phyloP scores from a whole-genome alignment of 2,797 vertebrate genomes.

The Pampus argenteus region DNA sequence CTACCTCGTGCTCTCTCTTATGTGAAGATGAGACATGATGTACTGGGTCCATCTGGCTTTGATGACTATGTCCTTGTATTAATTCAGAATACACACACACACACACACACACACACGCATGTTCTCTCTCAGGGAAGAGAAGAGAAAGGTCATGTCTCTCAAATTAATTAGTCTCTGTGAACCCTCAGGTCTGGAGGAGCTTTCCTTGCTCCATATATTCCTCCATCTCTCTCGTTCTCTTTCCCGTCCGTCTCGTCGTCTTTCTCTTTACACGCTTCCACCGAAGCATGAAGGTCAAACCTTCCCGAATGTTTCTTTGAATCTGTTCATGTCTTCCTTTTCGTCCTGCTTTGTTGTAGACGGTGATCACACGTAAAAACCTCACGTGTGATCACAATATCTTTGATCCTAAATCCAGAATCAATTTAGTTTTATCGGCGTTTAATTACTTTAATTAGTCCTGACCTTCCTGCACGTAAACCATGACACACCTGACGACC shows the following conservation, averaged over 20 bases:
- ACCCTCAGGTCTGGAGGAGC: conserved; percentile 49
- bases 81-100: conserved; percentile 33
- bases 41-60: conserved; percentile 38
- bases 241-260: background rate
- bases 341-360: background rate
- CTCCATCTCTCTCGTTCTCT: background rate
- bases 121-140: conserved; percentile 33
- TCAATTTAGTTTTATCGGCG: conserved; percentile 40
- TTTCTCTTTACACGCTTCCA: background rate
- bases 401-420: conserved; percentile 41
- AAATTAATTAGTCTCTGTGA: conserved; percentile 67
- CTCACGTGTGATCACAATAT: background rate
- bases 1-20: background rate
- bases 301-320: conserved; percentile 7
- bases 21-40: conserved; percentile 47
- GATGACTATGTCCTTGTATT: conserved; percentile 43
- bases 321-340: conserved; percentile 3
- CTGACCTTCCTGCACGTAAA: too few species aligned
- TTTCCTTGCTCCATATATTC: conserved; percentile 11
- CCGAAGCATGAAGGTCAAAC: conserved; percentile 39
- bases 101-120: conserved; percentile 18
- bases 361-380: too few species aligned
- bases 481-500: too few species aligned
- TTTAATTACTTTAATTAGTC: conserved; percentile 63
- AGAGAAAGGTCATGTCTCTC: conserved; percentile 64